Base-by-base conservation (phyloP, 2,888 invertebrate species). In the Macrophya annulata region DNA sequence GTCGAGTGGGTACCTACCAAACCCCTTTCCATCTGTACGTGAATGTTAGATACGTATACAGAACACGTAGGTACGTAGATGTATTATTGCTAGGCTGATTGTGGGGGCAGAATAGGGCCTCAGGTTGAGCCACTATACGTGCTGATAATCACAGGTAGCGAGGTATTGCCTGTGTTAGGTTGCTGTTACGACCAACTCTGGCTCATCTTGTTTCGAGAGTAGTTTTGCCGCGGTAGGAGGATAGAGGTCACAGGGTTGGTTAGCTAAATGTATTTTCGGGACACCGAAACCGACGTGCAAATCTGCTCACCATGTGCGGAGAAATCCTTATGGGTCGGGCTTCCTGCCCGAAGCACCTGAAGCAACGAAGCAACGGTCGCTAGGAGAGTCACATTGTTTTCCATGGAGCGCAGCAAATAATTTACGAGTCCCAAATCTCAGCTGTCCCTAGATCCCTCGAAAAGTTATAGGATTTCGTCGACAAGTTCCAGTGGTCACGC, bases 81-180 rank as follows among this genome's bases (percentile, higher is more conserved):
- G 88, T 86, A 86, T 87, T 87, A 87, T 86, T 87, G 87, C 87
- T 83, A 88, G 89, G 90, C 89, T 89, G 90, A 90, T 91, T 90
- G 90, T 90, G 89, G 89, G 89, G 89, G 89, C 89, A 89, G 89
- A 90, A 91, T 92, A 90, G 89, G 89, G 90, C 88, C 89, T 88
- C 88, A 88, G 88, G 88, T 88, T 89, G 90, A 90, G 83, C 83
- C 89, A 89, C 88, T 86, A 89, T 89, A 89, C 88, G 90, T 91
- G 89, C 91, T 90, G 92, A 92, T 92, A 92, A 92, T 92, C 91
- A 92, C 91, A 91, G 91, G 91, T 91, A 79, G 91, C 90, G 90
- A 90, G 90, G 91, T 90, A 91, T 90, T 90, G 90, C 89, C 90
- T 90, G 91, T 91, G 91, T 92, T 91, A 90, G 91, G 90, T 88